These are phyloP conservation scores for Colletes latitarsis DNA, from an alignment of 1,140 invertebrate species.

Conservation along the genomic window DNA sequence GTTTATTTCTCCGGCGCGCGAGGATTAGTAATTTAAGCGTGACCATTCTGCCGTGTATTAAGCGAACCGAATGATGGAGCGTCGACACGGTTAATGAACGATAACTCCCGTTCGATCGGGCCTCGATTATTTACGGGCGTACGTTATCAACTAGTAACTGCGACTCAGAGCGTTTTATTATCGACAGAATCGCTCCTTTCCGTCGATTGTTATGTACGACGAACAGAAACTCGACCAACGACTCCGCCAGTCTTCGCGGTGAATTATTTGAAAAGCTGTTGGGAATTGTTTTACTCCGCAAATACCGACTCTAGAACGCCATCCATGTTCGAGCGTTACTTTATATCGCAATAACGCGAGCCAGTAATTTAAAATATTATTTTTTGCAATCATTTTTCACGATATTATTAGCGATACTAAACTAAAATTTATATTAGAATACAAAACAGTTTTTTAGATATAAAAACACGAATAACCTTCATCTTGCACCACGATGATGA, in stretches of 20 bases:
- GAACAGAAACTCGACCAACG: neutral
- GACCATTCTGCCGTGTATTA: neutral
- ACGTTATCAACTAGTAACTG: conserved; percentile 4
- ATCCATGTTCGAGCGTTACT: neutral
- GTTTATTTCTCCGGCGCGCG: conserved; percentile 13
- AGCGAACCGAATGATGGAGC: neutral
- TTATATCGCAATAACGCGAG: neutral
- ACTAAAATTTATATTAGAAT: too few relatives aligned
- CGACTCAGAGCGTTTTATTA: conserved; percentile 2
- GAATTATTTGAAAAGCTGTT: neutral
- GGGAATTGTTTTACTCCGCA: neutral
- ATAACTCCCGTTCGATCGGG: neutral
- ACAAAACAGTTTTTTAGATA: too few relatives aligned
- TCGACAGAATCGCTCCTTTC: conserved; percentile 24
- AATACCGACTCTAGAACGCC: neutral
- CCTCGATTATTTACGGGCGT: conserved; percentile 8
- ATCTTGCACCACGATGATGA: too few relatives aligned
- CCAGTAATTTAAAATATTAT: too few relatives aligned
- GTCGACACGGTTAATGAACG: conserved; percentile 10
- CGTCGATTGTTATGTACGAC: neutral
- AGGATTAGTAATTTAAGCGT: conserved; percentile 25
- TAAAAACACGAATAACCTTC: too few relatives aligned
- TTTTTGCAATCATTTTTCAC: too few relatives aligned
- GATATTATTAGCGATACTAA: too few relatives aligned
- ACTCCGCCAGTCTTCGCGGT: neutral